phyloP scores from a whole-genome alignment of 2,113 vertebrate genomes.

The Erythrocercus mccallii region DNA sequence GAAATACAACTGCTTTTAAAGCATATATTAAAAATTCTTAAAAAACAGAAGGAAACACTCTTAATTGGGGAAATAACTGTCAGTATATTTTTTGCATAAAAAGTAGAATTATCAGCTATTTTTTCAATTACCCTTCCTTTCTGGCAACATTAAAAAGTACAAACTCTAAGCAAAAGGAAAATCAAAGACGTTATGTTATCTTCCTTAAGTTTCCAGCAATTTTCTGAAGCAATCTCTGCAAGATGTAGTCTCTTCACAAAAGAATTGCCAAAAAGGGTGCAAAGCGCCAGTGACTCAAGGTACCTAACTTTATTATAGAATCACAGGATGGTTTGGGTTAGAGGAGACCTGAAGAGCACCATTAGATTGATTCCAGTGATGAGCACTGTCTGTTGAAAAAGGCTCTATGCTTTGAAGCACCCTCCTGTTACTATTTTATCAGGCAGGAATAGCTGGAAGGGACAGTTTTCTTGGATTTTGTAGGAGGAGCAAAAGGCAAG shows the following conservation, averaged over 20 bases:
- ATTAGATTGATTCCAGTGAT: background rate
- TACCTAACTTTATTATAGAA: background rate
- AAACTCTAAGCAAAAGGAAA: background rate
- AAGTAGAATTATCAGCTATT: background rate
- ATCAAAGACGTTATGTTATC: background rate
- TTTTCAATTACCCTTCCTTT: background rate
- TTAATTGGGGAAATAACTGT: background rate
- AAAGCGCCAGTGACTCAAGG: background rate
- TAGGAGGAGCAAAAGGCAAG: background rate
- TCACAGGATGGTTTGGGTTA: background rate
- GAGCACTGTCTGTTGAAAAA: background rate
- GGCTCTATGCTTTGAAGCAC: background rate
- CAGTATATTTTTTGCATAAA: background rate
- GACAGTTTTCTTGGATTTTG: background rate
- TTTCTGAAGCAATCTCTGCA: background rate
- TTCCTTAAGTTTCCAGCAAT: background rate
- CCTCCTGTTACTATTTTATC: background rate
- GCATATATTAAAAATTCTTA: background rate
- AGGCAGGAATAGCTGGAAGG: background rate
- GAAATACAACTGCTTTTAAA: background rate
- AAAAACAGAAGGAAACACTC: background rate
- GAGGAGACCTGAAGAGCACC: background rate
- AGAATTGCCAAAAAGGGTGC: fast-evolving
- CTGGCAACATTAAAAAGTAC: background rate
- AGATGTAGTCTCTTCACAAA: background rate